phyloP scores from a whole-genome alignment of 2,888 invertebrate genomes.

The Trisateles emortualis region DNA sequence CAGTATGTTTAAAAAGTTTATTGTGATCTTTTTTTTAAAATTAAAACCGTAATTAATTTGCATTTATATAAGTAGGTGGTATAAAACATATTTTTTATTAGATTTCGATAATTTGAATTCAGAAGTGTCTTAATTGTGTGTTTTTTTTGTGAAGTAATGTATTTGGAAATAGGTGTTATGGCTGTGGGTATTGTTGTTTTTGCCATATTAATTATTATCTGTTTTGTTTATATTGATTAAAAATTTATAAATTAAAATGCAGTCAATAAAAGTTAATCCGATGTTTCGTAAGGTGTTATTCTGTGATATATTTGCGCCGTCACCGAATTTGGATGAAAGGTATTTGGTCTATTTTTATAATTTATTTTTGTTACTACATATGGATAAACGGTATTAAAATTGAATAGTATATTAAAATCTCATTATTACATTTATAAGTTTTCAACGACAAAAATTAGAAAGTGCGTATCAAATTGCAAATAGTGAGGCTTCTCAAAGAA shows the following conservation, averaged over 20 bases:
- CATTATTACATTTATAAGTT: background rate
- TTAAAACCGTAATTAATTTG: no score
- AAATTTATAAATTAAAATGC: no score
- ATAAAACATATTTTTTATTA: no score
- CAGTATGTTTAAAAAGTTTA: background rate
- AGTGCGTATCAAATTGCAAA: constrained; percentile 15
- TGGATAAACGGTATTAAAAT: no score
- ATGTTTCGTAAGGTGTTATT: constrained; percentile 67
- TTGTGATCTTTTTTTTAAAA: background rate
- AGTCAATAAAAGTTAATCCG: background rate
- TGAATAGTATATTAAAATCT: background rate
- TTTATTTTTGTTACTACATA: background rate
- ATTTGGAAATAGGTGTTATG: constrained; percentile 2
- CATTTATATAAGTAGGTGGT: no score
- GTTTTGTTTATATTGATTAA: background rate
- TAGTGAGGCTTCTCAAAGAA: constrained; percentile 41
- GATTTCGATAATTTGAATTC: background rate
- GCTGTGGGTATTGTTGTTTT: background rate
- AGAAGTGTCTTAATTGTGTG: background rate
- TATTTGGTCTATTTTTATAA: constrained; percentile 31
- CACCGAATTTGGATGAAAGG: constrained; percentile 54
- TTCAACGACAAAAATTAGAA: constrained; percentile 17
- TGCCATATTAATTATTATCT: background rate
- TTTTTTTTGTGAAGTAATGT: background rate
- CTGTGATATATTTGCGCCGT: constrained; percentile 60